Base-by-base conservation (phyloP, 92 coral and sea anemone genomes). In the Chrysogorgia sp. region DNA sequence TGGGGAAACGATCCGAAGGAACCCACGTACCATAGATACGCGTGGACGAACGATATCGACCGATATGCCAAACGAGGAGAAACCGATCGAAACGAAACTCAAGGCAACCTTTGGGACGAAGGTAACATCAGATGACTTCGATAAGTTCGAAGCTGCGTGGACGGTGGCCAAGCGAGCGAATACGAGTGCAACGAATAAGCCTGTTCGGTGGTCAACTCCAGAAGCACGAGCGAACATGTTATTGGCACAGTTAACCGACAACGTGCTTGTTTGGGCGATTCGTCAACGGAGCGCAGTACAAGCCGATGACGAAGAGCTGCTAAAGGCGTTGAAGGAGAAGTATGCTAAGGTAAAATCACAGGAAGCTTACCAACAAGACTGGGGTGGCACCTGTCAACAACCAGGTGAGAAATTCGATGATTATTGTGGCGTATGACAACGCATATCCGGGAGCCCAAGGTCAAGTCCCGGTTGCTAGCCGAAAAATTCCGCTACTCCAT, bases 371-470 rank as follows among this genome's bases (percentile, higher is more conserved):
- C 33, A 61, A 33, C 67, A n/a, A n/a, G n/a, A n/a, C n/a, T n/a
- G n/a, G n/a, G n/a, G n/a, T n/a, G n/a, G n/a, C n/a, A n/a, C n/a
- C n/a, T 22, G 35, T 61, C 67, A 61, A 31, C 67, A 61, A 33
- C 67, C 67, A 2, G 40, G 13, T 26, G 33, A 61, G 14, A 61
- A 25, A 28, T 61, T 61, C 26, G 67, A 61, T 6, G 34, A 61
- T 61, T 61, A 61, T 31, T 61, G 64, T 58, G 23, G 64, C 64
- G 0, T 58, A 58, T 58, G 64, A 58, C 23, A 58, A 58, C 23
- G 64, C 64, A 24, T 58, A 58, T 58, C 24, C 64, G 64, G 14
- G 7, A 19, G 23, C 14, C 29, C 29, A 1, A 58, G 29, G 64
- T 58, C 24, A 58, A 58, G 29, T 58, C 1, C 23, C 8, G 64